phyloP scores from a whole-genome alignment of 64 coral and sea anemone genomes.

The Actinia equina region DNA sequence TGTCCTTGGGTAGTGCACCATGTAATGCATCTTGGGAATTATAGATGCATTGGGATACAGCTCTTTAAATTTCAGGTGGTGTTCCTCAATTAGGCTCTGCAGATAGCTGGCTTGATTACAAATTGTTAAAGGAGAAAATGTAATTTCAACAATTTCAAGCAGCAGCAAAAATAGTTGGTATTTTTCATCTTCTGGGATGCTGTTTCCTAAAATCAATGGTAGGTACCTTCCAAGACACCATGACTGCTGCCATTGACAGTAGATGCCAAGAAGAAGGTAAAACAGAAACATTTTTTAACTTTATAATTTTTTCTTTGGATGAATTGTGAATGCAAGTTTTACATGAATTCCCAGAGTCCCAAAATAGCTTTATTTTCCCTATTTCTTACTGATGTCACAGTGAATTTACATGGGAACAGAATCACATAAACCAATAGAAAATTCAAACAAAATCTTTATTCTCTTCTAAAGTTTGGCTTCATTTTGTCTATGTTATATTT shows the following conservation, averaged over 20 bases:
- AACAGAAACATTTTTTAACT: background rate
- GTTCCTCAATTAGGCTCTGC: conserved; percentile 46
- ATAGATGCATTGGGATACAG: conserved; percentile 51
- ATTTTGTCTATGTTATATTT: too few relatives aligned
- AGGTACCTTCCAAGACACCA: conserved; percentile 67
- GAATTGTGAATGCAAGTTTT: background rate
- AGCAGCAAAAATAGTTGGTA: conserved; percentile 34
- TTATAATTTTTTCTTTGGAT: background rate
- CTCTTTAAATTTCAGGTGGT: conserved; percentile 34
- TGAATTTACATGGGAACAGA: background rate
- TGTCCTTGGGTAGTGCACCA: conserved; percentile 66
- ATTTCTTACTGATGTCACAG: too few relatives aligned
- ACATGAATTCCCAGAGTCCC: background rate
- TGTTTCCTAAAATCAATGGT: conserved; percentile 50
- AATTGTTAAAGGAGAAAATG: conserved; percentile 58
- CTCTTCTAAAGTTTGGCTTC: too few relatives aligned
- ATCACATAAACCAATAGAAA: background rate
- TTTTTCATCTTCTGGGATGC: conserved; percentile 54
- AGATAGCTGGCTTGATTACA: conserved; percentile 51
- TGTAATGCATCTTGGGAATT: conserved; percentile 83
- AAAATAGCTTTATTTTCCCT: too few relatives aligned
- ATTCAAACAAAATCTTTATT: background rate
- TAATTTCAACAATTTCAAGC: conserved; percentile 50
- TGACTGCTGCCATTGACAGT: conserved; percentile 1
- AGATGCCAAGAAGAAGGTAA: conserved; percentile 9